Base-by-base conservation (phyloP, 1,140 invertebrate species). In the Apis cerana region DNA sequence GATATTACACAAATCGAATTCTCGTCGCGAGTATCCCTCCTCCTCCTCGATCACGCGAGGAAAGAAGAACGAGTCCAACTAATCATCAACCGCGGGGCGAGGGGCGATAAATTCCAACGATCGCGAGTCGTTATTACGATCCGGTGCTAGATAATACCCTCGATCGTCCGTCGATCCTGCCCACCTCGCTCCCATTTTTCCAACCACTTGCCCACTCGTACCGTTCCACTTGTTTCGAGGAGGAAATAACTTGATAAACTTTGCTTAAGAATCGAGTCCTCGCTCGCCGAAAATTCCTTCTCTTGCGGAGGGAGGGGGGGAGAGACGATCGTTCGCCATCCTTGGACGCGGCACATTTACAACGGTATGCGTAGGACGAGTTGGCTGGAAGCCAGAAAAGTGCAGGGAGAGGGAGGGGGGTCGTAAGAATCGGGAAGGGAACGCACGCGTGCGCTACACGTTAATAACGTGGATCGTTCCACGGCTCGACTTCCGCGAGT, bases 261-360 rank as follows among this genome's bases (percentile, higher is more conserved):
- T 27, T 27, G 1, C n/a, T n/a, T n/a, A n/a, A n/a, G n/a, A n/a
- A n/a, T n/a, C n/a, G n/a, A n/a, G n/a, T n/a, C n/a, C n/a, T n/a
- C 27, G 27, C 33, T 3, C 33, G 33, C 33, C 33, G 2, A 33
- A 33, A 33, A 33, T 33, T 33, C 33, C 2, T 33, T 33, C 2
- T 33, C 33, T 33, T 33, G 2, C 33, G 33, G 33, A 3, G 33
- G 3, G 33, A 3, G 33, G 33, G 2, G 33, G 33, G 2, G 3
- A 33, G 33, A 33, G 33, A 1, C 27, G 1, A 27, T 27, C 27
- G 33, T 33, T 33, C 0, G 2, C 33, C 33, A 3, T 33, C 33
- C 33, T 33, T 33, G 33, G 33, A 33, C 33, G 33, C 33, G 33
- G 1, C 19, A 72, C 86, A 88, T 88, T 90, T 90, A 88, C 89